Base-by-base conservation (phyloP, 2,113 vertebrate genomes). In the Meleagris gallopavo region DNA sequence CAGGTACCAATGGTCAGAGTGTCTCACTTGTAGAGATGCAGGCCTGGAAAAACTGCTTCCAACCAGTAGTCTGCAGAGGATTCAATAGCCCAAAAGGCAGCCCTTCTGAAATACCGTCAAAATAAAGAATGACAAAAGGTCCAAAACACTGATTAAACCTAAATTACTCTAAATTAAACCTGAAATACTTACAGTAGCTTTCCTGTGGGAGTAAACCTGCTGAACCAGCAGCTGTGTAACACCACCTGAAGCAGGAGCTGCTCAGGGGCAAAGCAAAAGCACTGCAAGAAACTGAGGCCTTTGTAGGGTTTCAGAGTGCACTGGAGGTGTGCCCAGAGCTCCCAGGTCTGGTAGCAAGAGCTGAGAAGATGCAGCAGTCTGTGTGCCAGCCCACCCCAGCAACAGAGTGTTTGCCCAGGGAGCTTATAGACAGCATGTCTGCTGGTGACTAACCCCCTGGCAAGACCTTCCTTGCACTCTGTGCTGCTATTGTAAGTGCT, bases 31-130 rank as follows among this genome's bases (percentile, higher is more conserved):
- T 41, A 19, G 52, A 89, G 82, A 79, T 74, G 62, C 1, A 3
- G 62, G 61, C 61, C 57, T 94, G 77, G 73, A 95, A 92, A 89
- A 94, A 78, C 73, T 87, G 57, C 30, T 91, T 89, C 93, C 70
- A 93, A 43, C 5, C 22, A 89, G 46, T 78, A 89, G 32, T 82
- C 87, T 92, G 46, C 58, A 76, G 78, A 89, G 43, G n/a, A 91
- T 69, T 72, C 69, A 93, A 32, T 14, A 82, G 62, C 69, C 58
- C 89, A 71, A 54, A 82, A 92, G n/a, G 71, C 64, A 94, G 70
- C 36, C 74, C 62, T 87, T 95, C 85, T 54, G 85, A 75, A 89
- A 91, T 7, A 76, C 75, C 79, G 58, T 91, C 84, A 74, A 96
- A 95, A 94, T 89, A 82, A 84, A 84, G 90, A 84, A 89, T 69